A percentile compares a stretch with the other conserved stretches of the same genome.
Evolutionary conservation across 2,888 invertebrate species (phyloP).

Genomic region (Drosophila hamatofila): DNA sequence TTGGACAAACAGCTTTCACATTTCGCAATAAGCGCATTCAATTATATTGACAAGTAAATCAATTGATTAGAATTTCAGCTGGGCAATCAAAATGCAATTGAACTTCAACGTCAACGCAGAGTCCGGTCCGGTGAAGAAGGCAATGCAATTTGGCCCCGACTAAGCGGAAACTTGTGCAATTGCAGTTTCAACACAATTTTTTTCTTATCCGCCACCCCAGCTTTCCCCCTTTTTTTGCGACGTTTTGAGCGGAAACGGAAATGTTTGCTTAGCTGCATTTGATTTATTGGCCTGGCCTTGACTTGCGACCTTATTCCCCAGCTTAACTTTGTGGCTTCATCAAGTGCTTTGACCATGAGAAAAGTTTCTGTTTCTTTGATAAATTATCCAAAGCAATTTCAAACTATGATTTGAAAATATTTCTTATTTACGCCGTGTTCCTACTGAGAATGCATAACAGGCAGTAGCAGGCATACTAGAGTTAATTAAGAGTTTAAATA

Average conservation of each 20-base stretch:
- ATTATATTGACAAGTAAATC: constrained; percentile 57
- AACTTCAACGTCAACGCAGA: background rate
- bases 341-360: constrained; percentile 20
- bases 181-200: constrained; percentile 28
- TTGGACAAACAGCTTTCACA: constrained; percentile 26
- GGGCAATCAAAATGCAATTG: constrained; percentile 25
- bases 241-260: constrained; percentile 47
- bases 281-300: constrained; percentile 20
- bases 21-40: constrained; percentile 43
- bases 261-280: constrained; percentile 49
- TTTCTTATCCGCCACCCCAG: background rate
- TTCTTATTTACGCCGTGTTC: background rate
- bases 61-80: constrained; percentile 47
- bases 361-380: background rate
- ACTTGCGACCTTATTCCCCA: constrained; percentile 1
- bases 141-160: constrained; percentile 18
- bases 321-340: constrained; percentile 15
- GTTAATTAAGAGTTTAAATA: background rate
- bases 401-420: background rate
- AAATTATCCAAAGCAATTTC: constrained; percentile 1
- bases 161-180: constrained; percentile 28
- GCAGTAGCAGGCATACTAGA: background rate
- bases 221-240: background rate
- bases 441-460: background rate
- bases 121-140: background rate